Conservation (phyloP, 2,113 vertebrate species). For the Cyphomyrus discorhynchus region DNA sequence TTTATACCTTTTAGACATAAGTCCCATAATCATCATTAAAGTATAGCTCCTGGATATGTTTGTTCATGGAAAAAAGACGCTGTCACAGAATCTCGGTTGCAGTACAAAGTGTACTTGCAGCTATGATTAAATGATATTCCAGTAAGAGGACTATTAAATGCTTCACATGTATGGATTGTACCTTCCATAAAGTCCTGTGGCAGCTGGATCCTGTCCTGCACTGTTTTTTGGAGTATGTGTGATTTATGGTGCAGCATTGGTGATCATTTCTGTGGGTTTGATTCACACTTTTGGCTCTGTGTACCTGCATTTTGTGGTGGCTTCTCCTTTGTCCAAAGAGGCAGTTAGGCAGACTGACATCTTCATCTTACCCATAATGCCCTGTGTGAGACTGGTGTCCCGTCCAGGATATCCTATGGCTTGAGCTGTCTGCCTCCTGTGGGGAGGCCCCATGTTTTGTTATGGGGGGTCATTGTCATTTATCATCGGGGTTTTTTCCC, state of each 20-base stretch:
- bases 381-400: neutral
- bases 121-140: too few species aligned
- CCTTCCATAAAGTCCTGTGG: neutral
- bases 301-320: neutral
- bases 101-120: neutral
- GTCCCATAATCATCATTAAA: neutral
- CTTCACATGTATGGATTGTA: neutral
- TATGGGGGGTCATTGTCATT: neutral
- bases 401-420: neutral
- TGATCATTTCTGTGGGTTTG: neutral
- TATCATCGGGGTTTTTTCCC: neutral
- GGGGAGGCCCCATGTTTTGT: neutral
- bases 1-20: neutral
- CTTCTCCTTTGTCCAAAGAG: neutral
- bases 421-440: neutral
- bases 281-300: neutral
- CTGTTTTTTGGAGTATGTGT: neutral
- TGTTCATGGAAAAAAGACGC: neutral
- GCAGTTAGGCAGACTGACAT: neutral
- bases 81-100: neutral
- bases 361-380: neutral
- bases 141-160: neutral
- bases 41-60: neutral
- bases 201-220: neutral
- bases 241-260: neutral